Conservation (phyloP, 2,113 vertebrate species). For the Aspidoscelis tigris region DNA sequence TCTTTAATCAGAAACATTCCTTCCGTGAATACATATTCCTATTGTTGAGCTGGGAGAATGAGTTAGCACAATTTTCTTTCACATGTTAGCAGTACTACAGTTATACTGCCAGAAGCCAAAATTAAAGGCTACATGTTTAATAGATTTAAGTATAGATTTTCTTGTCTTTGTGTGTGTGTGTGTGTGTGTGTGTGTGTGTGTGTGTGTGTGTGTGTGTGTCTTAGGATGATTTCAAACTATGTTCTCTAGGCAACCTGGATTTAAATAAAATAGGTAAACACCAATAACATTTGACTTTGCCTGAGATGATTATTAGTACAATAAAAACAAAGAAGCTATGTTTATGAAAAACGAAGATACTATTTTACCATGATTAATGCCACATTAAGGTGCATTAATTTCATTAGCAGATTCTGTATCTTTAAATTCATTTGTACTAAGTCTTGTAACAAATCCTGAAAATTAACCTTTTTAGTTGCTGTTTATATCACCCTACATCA, state of each 20-base stretch:
- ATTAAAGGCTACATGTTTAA: not conserved
- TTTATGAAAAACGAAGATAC: conserved; percentile 22
- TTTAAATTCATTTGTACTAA: conserved; percentile 32
- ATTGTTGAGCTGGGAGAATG: not conserved
- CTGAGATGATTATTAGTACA: conserved; percentile 12
- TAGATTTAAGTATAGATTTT: conserved; percentile 6
- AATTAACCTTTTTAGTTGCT: conserved; percentile 17
- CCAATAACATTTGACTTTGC: conserved; percentile 12
- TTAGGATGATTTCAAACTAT: not conserved
- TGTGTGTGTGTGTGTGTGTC: no score
- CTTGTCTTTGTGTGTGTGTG: not conserved
- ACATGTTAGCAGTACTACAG: not conserved
- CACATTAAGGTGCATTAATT: conserved; percentile 37
- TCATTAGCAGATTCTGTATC: conserved; percentile 24
- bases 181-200: no score
- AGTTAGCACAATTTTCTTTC: conserved; percentile 21
- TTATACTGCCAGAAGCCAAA: conserved; percentile 3
- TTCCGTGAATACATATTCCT: not conserved
- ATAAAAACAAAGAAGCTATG: not conserved
- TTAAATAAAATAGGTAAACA: not conserved
- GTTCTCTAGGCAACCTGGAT: not conserved
- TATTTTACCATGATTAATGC: conserved; percentile 32
- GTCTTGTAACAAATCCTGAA: conserved; percentile 39
- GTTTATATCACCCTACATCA: conserved; percentile 12
- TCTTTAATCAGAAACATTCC: conserved; percentile 7